Base-by-base conservation (phyloP, 2,113 vertebrate species). In the Hystrix brachyura region DNA sequence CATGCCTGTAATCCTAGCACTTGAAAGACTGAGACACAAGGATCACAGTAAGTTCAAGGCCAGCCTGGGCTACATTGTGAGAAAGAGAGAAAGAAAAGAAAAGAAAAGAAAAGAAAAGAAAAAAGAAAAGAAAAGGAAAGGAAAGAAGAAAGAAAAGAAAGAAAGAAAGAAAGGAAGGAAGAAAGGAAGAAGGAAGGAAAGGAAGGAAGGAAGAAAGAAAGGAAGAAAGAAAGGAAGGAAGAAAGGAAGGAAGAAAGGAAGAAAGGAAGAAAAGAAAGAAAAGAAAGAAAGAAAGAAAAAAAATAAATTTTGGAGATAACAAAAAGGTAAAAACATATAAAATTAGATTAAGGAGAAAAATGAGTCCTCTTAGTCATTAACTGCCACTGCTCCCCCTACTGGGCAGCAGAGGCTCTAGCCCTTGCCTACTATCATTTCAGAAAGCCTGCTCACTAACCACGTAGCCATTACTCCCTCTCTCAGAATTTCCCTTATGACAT, bases 171-270 rank as follows among this genome's bases (percentile, higher is more conserved):
- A 69, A 69, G n/a, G 18, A 96, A 94, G 29, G 32, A 65, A 65
- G 32, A n/a, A 69, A 69, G n/a, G 17, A 96, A 94, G 83, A 82
- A 38, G 43, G 29, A 65, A 65, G 32, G 32, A 69, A 69, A 69
- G n/a, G 17, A 96, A 94, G 83, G 78, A 38, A 48, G 29, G 32
- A 65, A 65, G 32, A n/a, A 69, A 69, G n/a, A n/a, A 96, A n/a
- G n/a, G n/a, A 94, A 87, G 78, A 38, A 48, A 43, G 76, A 85
- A 91, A 59, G 29, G 32, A 65, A 65, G 32, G n/a, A 69, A 69
- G n/a, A n/a, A 96, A 94, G 83, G 78, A 38, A 48, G 34, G 38
- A 38, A n/a, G 29, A 65, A 65, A 65, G 32, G n/a, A 69, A 69
- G n/a, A n/a, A 96, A 94, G n/a, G n/a, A 87, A 82, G 29, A 48